Percentiles rank a stretch among this genome's conserved stretches.
These are phyloP conservation scores for Halocynthia roretzi DNA, from an alignment of 23 tunicate species.

Conservation along the genomic window DNA sequence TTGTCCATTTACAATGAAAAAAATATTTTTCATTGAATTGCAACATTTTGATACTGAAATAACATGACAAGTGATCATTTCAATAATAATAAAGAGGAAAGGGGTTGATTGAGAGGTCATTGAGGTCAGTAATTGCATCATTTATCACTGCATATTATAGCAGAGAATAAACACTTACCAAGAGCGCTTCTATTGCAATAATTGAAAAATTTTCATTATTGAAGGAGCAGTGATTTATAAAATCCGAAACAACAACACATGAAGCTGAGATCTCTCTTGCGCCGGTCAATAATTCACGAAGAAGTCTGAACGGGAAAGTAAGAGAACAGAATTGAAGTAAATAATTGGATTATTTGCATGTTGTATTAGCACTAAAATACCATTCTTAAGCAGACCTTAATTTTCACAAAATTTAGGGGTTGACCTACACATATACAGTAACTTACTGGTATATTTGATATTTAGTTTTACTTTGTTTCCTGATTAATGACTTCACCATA, in stretches of 20 bases:
- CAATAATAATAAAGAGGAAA: too few species aligned
- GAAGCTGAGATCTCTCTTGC: slow-evolving; percentile 62
- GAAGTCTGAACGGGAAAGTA: slow-evolving; percentile 18
- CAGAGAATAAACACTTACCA: not conserved
- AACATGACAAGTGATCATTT: too few species aligned
- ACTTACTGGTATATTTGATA: not conserved
- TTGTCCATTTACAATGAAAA: too few species aligned
- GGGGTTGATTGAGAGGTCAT: too few species aligned
- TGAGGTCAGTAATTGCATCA: not conserved
- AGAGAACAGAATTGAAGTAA: not conserved
- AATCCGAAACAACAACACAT: slow-evolving; percentile 31
- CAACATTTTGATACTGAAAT: too few species aligned
- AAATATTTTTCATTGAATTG: too few species aligned
- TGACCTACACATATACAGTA: not conserved
- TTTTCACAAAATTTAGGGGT: not conserved
- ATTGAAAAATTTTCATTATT: slow-evolving; percentile 47
- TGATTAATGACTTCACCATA: not conserved
- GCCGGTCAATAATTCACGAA: slow-evolving; percentile 48
- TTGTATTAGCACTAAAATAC: too few species aligned
- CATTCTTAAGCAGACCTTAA: too few species aligned
- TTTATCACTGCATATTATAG: not conserved
- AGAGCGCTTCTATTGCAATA: not conserved
- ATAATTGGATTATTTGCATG: too few species aligned
- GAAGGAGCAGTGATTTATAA: slow-evolving; percentile 56
- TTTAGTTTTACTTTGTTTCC: not conserved